Conservation (phyloP, 2,888 invertebrate species). For the Steinernema carpocapsae region DNA sequence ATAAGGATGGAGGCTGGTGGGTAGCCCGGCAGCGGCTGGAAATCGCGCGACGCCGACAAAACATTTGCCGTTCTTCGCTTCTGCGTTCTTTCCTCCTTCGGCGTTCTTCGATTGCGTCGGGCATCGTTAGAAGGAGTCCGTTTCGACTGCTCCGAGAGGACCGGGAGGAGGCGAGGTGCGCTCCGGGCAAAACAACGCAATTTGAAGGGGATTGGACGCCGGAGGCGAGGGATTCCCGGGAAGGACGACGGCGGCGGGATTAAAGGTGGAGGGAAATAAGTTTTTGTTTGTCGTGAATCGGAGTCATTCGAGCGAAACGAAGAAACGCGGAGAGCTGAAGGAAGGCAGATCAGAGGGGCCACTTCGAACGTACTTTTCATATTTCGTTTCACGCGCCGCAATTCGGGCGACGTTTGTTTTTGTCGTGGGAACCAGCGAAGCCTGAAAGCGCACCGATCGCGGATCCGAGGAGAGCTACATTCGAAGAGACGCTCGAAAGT, state of each 20-base stretch:
- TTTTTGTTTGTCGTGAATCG: background rate
- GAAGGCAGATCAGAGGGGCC: background rate
- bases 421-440: too few species aligned
- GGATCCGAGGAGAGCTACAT: too few species aligned
- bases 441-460: too few species aligned
- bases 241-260: background rate
- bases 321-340: background rate
- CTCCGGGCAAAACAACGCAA: constrained; percentile 1
- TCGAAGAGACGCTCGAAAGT: too few species aligned
- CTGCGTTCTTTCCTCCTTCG: background rate
- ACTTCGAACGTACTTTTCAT: background rate
- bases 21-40: background rate
- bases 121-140: too few species aligned
- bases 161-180: background rate
- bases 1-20: too few species aligned
- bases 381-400: too few species aligned
- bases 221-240: background rate
- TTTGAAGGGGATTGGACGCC: background rate
- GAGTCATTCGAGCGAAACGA: constrained; percentile 2
- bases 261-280: constrained; percentile 11
- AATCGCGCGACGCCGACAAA: background rate
- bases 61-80: background rate
- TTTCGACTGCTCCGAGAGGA: background rate
- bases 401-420: too few species aligned
- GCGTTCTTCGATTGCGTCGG: too few species aligned